Evolutionary conservation across 2,888 invertebrate species (phyloP), one percentile per base, ranked within the genome.

Genomic region (Brachynemurus nebulosus): DNA sequence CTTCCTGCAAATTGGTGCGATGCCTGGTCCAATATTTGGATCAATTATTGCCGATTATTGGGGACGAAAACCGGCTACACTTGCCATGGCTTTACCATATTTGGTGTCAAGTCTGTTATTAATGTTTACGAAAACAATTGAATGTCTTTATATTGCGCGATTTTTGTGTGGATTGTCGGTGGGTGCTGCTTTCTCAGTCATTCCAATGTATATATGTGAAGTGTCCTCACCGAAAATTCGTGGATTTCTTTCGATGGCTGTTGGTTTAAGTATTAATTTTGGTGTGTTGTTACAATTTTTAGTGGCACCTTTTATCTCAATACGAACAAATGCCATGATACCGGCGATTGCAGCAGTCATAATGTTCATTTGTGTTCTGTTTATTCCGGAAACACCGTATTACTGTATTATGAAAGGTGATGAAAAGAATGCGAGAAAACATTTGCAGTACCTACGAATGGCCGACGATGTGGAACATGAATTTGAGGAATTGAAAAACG

Each of bases 21-120:
- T 30, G 4, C 30, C 30, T 11, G 30, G 30, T 11, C 17, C 25
- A 14, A 30, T 41, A 9, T 12, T 74, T 14, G 68, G 74, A 16
- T 76, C 74, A 14, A 68, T 74, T 56, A 60, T 72, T 48, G 74
- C 76, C 47, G 74, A 76, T 56, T 64, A 66, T 49, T 67, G 71
- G 48, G 77, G 77, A 20, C 66, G 77, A 8, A 76, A 76, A 54
- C 67, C 65, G 2, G 71, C 72, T 25, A 59, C 76, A 4, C 64
- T 75, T 16, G 55, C 71, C 25, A 67, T 72, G 12, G 73, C 73
- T 1, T 52, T 74, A 8, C 73, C 76, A 1, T 67, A 73, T 52
- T 67, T 71, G 48, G 36, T 72, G 35, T 72, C 74, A 49, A 76
- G 75, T 75, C 56, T 73, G 30, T 57, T 75, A 46, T 66, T 75